A percentile compares a stretch with the other conserved stretches of the same genome.
These are phyloP conservation scores for Scolopax rusticola DNA, from an alignment of 2,797 vertebrate genomes.

Conservation along the genomic window DNA sequence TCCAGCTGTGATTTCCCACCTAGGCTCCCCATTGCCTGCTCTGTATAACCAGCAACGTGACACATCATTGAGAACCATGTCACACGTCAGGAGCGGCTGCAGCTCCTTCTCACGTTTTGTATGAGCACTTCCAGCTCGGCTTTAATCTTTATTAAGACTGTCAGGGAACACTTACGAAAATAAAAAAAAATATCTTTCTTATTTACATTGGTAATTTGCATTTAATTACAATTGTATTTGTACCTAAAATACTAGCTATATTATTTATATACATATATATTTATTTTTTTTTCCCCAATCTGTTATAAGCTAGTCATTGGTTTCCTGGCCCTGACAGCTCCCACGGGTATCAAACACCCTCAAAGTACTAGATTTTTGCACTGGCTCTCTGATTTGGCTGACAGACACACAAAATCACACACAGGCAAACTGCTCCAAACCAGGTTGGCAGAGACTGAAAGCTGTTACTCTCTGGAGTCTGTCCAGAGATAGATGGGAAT, in stretches of 20 bases:
- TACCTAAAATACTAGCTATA: not conserved
- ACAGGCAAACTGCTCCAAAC: slow-evolving; percentile 36
- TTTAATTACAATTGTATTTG: not conserved
- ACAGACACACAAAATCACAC: slow-evolving; percentile 9
- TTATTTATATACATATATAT: not conserved
- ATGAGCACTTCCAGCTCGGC: not conserved
- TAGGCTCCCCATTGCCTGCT: not conserved
- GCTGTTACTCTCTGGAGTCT: slow-evolving; percentile 25
- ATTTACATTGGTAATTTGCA: not conserved
- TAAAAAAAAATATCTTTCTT: not conserved
- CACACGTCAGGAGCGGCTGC: not conserved
- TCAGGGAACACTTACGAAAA: not conserved
- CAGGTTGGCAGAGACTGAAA: slow-evolving; percentile 53
- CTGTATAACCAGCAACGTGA: not conserved
- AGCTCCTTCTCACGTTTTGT: not conserved
- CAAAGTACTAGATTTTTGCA: slow-evolving; percentile 8
- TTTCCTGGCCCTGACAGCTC: slow-evolving; percentile 20
- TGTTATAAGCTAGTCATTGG: not conserved
- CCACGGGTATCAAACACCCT: slow-evolving; percentile 20
- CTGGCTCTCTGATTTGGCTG: slow-evolving; percentile 37
- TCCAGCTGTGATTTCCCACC: slow-evolving; percentile 32
- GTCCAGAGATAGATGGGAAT: slow-evolving; percentile 57
- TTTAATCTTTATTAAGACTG: not conserved
- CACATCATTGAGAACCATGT: not conserved
- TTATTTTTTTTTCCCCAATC: fast-evolving